Base-by-base conservation (phyloP, 2,888 invertebrate species). In the Cynaeus angustus region DNA sequence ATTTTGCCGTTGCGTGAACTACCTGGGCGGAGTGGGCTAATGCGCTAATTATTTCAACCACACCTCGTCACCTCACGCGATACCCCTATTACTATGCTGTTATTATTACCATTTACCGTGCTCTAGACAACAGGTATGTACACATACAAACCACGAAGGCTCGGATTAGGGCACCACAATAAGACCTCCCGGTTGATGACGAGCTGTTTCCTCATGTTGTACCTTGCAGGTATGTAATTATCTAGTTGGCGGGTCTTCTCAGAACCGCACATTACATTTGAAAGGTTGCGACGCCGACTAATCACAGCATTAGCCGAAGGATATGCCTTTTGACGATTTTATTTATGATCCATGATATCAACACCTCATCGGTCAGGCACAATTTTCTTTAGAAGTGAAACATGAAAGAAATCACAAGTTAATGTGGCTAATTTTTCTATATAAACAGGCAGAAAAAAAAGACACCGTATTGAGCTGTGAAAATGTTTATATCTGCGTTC, bases 41-140 rank as follows among this genome's bases (percentile, higher is more conserved):
- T 80, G 79, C 79, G 81, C 80, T 81, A 81, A 82, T 81, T 81
- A 81, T 78, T 77, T 75, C 77, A 74, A 79, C 81, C 82, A 80
- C 82, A 81, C 82, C 82, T 82, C 76, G 77, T 71, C 75, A 70
- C 71, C 69, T 74, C 82, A 82, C 82, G 82, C 82, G 78, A 82
- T 80, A 72, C 75, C 71, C 73, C 78, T 80, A 80, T 81, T 80
- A 79, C 73, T 66, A 53, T 72, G 66, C 61, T 55, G 58, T 59
- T 59, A 73, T 76, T 76, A 75, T 76, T 77, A 56, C 71, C 68
- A 68, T 69, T 33, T 74, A 72, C 50, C 65, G 66, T 62, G 59
- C 67, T 52, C 67, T 45, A 70, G 68, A 72, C 70, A 72, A 73
- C 73, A 74, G 71, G 59, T 59, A 59, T 21, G 30, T 28, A 45